Evolutionary conservation across 2,888 invertebrate species (phyloP), one percentile per base, ranked within the genome.

Genomic region (Phortica magna): DNA sequence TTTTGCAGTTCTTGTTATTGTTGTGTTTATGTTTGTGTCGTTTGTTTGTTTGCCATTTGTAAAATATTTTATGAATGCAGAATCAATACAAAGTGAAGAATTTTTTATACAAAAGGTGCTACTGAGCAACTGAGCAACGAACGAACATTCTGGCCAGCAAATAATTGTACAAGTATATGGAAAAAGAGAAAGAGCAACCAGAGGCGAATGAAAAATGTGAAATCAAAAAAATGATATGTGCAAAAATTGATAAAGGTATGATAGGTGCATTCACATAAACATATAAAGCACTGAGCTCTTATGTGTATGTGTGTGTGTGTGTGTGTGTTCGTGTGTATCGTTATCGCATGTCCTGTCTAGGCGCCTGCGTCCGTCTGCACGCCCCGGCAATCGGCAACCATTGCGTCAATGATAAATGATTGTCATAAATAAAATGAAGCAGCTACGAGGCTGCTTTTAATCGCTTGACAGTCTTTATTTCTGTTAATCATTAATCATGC

Each of bases 401-500:
- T 77, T 67, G 78, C 55, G 78, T 48, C 59, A 79, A 80, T 85
- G 85, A 85, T 85, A 83, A 85, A 85, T 87, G 88, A 84, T 83
- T 78, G 84, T 75, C 81, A 80, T 82, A 81, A 83, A 85, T 83
- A 85, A 83, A 81, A 78, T 80, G 79, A 78, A 48, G 70, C 19
- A 68, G 59, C 55, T 76, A 75, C 79, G 79, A 78, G 86, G 78
- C 83, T 80, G 80, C 84, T 86, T 81, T 87, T 87, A 85, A 87
- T 87, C 86, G 83, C 80, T 78, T 80, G 86, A 81, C 83, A 85
- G 84, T 82, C 83, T 84, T 85, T 82, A 84, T 83, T 82, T 82
- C 83, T 83, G 78, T 76, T 73, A 43, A 77, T 78, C 87, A 85
- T 87, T 87, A 85, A 87, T 85, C 87, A 85, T 87, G 53, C 77